Base-by-base conservation (phyloP, 1,140 invertebrate genomes). In the Helicoverpa armigera region DNA sequence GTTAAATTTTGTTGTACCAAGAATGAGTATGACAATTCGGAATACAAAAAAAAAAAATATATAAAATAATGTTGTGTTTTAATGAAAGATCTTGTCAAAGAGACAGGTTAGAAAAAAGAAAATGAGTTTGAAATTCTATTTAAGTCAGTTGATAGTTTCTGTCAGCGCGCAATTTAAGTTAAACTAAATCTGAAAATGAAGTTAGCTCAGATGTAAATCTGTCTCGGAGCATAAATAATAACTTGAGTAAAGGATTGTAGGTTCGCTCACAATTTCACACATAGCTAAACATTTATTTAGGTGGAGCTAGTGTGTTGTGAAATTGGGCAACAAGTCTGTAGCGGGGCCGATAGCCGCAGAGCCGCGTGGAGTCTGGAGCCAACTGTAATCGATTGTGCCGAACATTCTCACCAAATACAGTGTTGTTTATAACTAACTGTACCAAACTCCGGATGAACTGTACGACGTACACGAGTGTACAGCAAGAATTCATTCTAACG, bases 281-380 rank as follows among this genome's bases (percentile, higher is more conserved):
- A 73, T 58, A 58, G 70, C 70, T 73, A 14, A 56, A 35, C 54
- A 58, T 56, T 73, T 56, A 58, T 73, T 56, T 18, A 58, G 18
- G 7, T 18, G 11, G 69, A 65, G 65, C 65, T 53, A 70, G 48
- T 72, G 69, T 72, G 69, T 72, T 72, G 69, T 72, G 69, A 72
- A 72, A 72, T 72, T 72, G 69, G 69, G 69, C 69, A 72, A 72
- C 69, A 72, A 70, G 69, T 72, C 50, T 53, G 23, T 72, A 5
- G 35, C 16, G 43, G 16, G 11, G 63, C 63, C 63, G 31, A 43
- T 43, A 43, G 35, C 35, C 35, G 35, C 35, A 43, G 5, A 43
- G 31, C 3, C 2, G 9, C 18, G 7, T 58, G n/a, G 11, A 35
- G 35, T 48, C n/a, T 16, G 35, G 43, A 65, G 31, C 29, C 35